Evolutionary conservation across 2,113 vertebrate species (phyloP), one percentile per base, ranked within the genome.

Genomic region (Pachypanchax playfairii): DNA sequence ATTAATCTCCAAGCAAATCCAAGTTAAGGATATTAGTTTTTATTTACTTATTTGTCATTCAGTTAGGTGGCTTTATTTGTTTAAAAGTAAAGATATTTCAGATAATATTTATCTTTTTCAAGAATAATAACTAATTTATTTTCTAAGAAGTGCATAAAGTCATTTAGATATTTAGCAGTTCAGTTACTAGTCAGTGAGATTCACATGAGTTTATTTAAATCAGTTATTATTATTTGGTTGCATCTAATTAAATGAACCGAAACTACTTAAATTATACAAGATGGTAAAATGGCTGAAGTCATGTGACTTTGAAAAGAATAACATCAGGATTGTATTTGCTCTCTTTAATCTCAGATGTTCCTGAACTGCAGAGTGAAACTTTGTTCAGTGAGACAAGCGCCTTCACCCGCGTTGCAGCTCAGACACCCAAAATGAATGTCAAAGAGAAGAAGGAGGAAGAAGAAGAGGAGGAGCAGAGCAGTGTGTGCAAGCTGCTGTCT

Each of bases 341-440:
- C 21, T 54, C 6, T 38, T 59, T 18, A 15, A 54, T 48, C 2
- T 47, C 80, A 80, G 88, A 85, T 17, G 3, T 20, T 1, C 53
- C 70, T 0, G 76, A 78, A 25, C 36, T 65, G 4, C 61, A 58
- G 43, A 8, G 49, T 24, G 77, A 82, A 1, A 8, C 53, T n/a
- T 44, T 91, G 44, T 87, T 82, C 74, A 88, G 88, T 6, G 43
- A 75, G 67, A 81, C 1, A 2, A 90, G 89, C 0, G 90, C 90
- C 75, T 91, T 91, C 83, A 88, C 75, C 17, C 80, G 87, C 26
- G 48, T 91, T 0, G 38, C 60, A 11, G 62, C 73, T 13, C 10
- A 73, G 61, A 73, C 68, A 13, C 71, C 75, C 0, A 85, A 80
- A 36, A 75, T 61, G 64, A 47, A 21, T 41, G 39, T 4, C 0